Percentiles rank a stretch among this genome's conserved stretches.
These are phyloP conservation scores for Drosophila paranaensis DNA, from an alignment of 2,888 invertebrate species.

Conservation along the genomic window DNA sequence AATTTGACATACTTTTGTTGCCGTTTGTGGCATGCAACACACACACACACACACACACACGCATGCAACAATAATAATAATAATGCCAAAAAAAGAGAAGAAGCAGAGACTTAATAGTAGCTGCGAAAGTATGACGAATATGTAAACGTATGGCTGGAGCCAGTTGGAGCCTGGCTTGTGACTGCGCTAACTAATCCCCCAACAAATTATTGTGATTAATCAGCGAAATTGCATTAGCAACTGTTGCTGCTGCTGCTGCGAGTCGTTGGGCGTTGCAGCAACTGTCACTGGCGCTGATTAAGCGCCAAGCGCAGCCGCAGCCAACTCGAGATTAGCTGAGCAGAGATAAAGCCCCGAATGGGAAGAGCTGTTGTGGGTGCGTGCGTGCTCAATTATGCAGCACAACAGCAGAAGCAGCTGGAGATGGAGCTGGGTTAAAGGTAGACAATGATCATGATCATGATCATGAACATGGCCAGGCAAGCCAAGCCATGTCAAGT, in stretches of 20 bases:
- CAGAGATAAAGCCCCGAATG: conserved; percentile 49
- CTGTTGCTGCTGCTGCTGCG: conserved; percentile 20
- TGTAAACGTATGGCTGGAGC: conserved; percentile 67
- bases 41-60: conserved; percentile 17
- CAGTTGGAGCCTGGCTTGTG: conserved; percentile 39
- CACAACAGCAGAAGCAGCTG: conserved; percentile 33
- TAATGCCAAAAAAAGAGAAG: conserved; percentile 64
- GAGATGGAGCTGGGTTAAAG: conserved; percentile 40
- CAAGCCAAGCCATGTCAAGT: conserved; percentile 27
- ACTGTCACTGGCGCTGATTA: conserved; percentile 80
- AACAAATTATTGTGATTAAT: conserved; percentile 81
- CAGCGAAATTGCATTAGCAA: conserved; percentile 79
- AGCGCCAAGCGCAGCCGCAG: conserved; percentile 43
- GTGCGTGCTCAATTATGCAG: conserved; percentile 73
- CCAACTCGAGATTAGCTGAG: conserved; percentile 55
- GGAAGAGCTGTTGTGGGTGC: conserved; percentile 67
- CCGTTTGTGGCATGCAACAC: conserved; percentile 26
- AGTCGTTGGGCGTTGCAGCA: conserved; percentile 68
- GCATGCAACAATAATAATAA: conserved; percentile 76
- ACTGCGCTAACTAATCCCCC: conserved; percentile 74
- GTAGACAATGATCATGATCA: conserved; percentile 20
- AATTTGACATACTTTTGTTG: conserved; percentile 76
- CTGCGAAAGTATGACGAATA: conserved; percentile 79
- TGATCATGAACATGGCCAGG: conserved; percentile 1
- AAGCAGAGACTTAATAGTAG: conserved; percentile 63